Evolutionary conservation across 64 coral and sea anemone species (phyloP).

Genomic region (Astreopora myriophthalma): DNA sequence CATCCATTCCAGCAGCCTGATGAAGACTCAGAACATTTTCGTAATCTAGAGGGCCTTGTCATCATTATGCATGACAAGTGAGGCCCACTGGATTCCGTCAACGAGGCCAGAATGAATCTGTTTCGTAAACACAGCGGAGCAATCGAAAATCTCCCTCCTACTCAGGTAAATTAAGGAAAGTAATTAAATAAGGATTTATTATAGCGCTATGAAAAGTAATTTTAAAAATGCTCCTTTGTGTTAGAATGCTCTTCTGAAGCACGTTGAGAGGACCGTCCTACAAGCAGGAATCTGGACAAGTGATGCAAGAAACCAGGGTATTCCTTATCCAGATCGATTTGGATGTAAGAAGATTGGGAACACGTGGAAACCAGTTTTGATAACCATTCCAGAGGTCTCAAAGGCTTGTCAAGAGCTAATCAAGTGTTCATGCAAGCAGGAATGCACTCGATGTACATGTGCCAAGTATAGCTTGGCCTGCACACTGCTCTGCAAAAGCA

Average conservation of each 20-base stretch:
- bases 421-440: conserved; percentile 1
- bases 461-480: not conserved
- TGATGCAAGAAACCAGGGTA: not conserved
- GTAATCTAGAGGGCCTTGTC: conserved; percentile 24
- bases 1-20: not conserved
- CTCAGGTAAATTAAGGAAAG: conserved; percentile 25
- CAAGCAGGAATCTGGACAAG: conserved; percentile 41
- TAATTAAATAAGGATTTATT: not conserved
- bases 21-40: not conserved
- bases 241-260: not conserved
- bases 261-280: not conserved
- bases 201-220: not conserved
- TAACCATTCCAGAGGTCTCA: conserved; percentile 47
- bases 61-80: conserved; percentile 51
- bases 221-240: not conserved
- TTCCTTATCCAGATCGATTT: conserved; percentile 39
- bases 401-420: conserved; percentile 41
- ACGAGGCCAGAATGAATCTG: conserved; percentile 49
- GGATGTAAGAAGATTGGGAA: conserved; percentile 6
- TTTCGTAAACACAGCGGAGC: conserved; percentile 22
- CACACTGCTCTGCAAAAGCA: conserved; percentile 25
- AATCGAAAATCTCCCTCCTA: conserved; percentile 48
- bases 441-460: conserved; percentile 37
- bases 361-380: conserved; percentile 25
- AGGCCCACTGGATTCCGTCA: conserved; percentile 3